Base-by-base conservation (phyloP, 1,140 invertebrate species). In the Drosophila kurseongensis region DNA sequence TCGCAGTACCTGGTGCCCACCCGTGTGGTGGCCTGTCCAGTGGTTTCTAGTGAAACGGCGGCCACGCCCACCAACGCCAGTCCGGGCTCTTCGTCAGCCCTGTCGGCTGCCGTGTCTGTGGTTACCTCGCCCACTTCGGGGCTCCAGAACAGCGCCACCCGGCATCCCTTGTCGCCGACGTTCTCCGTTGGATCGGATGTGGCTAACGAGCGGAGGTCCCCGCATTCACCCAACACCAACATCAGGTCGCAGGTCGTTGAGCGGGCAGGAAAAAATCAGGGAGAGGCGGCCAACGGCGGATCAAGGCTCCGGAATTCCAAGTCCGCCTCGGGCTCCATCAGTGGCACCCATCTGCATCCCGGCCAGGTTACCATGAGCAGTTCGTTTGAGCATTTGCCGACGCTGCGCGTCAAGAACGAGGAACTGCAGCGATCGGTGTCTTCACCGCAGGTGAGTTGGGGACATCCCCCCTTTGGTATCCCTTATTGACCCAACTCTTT, bases 341-440 rank as follows among this genome's bases (percentile, higher is more conserved):
- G 67, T 29, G 63, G 68, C 38, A 57, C 48, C 41, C 81, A 90
- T n/a, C 62, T 91, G 45, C 82, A 91, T 80, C 85, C 78, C 41
- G 79, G 75, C 44, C 80, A 78, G 48, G 40, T 50, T 32, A 61
- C 74, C 27, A 75, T 71, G 58, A 90, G 81, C 63, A 85, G 85
- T 78, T 92, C 91, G 38, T 90, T 90, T 54, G 91, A 92, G 75
- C 91, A 92, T 75, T 81, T 92, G 77, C 91, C 92, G 47, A 91
- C 93, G 54, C 79, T 94, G 41, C 90, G 93, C 57, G 92, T 94
- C 14, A 89, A 93, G 69, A 92, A 92, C 52, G 94, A 94, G 77
- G 94, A 94, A 76, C 78, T 94, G 41, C 93, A 94, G 67, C 90
- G 94, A 44, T 94, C 94, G 66, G 93, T 93, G 55, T 95, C 94